A percentile compares a stretch with the other conserved stretches of the same genome.
phyloP scores from a whole-genome alignment of 2,888 invertebrate genomes.

The Lacanobia oleracea region DNA sequence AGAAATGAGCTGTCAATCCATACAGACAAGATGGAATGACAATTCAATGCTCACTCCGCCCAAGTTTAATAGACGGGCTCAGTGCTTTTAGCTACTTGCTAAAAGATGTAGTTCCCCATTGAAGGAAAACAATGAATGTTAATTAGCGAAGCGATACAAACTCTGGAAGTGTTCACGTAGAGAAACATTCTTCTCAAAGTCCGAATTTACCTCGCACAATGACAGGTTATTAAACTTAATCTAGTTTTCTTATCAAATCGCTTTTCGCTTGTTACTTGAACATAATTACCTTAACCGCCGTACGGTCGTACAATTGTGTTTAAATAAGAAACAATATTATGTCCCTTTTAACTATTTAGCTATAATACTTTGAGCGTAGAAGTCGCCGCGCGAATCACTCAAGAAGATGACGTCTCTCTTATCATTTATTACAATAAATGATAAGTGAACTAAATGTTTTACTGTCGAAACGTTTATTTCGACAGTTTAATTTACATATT shows the following conservation, averaged over 20 bases:
- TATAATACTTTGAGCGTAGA: conserved; percentile 5
- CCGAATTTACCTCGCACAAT: not conserved
- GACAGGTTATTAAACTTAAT: not conserved
- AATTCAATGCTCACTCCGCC: no score
- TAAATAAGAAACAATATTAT: conserved; percentile 45
- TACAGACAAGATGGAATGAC: no score
- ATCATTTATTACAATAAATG: conserved; percentile 24
- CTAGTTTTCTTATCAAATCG: not conserved
- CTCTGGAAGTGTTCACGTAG: no score
- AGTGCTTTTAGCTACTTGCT: no score
- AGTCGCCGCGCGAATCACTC: conserved; percentile 27
- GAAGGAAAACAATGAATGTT: not conserved
- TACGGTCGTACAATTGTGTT: conserved; percentile 35
- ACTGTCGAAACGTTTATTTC: conserved; percentile 31
- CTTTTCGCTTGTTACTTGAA: conserved; percentile 20
- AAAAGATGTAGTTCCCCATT: not conserved
- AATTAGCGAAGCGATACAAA: no score
- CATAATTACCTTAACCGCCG: conserved; percentile 28
- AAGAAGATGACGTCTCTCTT: conserved; percentile 30
- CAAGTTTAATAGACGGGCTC: no score
- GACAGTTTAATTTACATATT: conserved; percentile 3
- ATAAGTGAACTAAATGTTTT: conserved; percentile 29
- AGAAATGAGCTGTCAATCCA: no score
- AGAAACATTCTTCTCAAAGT: not conserved
- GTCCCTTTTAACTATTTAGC: conserved; percentile 27